Evolutionary conservation across 2,113 vertebrate species (phyloP).

Genomic region (Circaetus cinerascens): DNA sequence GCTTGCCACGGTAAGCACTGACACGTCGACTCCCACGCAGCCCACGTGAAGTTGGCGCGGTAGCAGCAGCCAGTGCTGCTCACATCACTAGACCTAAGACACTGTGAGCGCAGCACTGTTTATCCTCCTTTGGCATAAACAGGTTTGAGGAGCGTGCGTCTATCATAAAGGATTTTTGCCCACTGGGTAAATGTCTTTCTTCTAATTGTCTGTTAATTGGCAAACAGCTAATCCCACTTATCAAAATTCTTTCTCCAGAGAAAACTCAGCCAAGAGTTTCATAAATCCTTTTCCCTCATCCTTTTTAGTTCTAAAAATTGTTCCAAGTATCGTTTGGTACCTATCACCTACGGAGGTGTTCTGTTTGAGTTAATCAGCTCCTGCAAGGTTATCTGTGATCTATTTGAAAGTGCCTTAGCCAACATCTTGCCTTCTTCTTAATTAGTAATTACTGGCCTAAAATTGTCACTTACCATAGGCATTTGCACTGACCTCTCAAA

Average conservation of each 20-base stretch:
- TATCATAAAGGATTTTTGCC: slow-evolving; percentile 11
- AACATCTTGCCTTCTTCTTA: slow-evolving; percentile 26
- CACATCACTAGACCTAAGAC: background rate
- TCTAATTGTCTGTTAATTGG: slow-evolving; percentile 55
- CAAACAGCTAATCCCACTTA: slow-evolving; percentile 44
- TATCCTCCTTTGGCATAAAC: background rate
- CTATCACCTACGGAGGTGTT: slow-evolving; percentile 30
- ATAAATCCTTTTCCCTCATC: background rate
- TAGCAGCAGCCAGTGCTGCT: background rate
- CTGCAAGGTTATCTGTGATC: slow-evolving; percentile 45
- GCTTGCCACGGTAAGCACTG: background rate
- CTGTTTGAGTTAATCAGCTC: slow-evolving; percentile 17
- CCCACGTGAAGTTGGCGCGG: rapidly evolving
- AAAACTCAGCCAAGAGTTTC: slow-evolving; percentile 4
- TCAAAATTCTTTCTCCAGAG: slow-evolving; percentile 1
- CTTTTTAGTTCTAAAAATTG: slow-evolving; percentile 35
- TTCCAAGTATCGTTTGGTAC: slow-evolving; percentile 22
- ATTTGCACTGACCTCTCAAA: slow-evolving; percentile 38
- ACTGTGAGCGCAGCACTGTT: background rate
- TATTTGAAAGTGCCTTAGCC: slow-evolving; percentile 2
- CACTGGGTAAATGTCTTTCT: background rate
- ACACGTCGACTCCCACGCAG: background rate
- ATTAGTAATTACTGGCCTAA: slow-evolving; percentile 37
- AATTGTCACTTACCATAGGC: slow-evolving; percentile 12
- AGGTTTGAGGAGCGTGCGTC: slow-evolving; percentile 1